Conservation (phyloP, 2,888 invertebrate species). For the Drosophila pullipes region DNA sequence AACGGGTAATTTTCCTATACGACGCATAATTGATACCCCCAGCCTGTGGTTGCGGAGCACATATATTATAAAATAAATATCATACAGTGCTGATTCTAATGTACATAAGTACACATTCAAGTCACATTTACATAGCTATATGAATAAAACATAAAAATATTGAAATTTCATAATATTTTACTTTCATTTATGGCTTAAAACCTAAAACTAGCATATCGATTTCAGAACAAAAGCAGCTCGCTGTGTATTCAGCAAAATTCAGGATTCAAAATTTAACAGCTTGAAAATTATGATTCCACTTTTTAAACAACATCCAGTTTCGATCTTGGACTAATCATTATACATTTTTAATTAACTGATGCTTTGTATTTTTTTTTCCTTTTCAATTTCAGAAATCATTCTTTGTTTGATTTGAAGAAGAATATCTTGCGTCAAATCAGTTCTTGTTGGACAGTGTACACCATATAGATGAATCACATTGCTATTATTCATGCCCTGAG, state of each 20-base stretch:
- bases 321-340: background rate
- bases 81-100: background rate
- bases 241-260: no score
- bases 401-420: background rate
- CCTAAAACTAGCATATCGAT: background rate
- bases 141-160: no score
- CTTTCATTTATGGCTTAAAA: background rate
- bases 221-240: no score
- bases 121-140: background rate
- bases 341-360: background rate
- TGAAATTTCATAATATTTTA: background rate
- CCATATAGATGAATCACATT: background rate
- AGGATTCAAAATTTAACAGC: background rate
- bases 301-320: background rate
- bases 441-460: background rate
- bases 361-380: background rate
- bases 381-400: background rate
- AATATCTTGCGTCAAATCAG: background rate
- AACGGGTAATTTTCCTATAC: constrained; percentile 22
- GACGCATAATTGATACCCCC: constrained; percentile 20
- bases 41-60: background rate
- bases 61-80: constrained; percentile 7
- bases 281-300: no score
- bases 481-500: background rate
- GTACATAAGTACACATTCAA: background rate